Conservation (phyloP, 2,797 vertebrate genomes). For the Sebastes glaucus region DNA sequence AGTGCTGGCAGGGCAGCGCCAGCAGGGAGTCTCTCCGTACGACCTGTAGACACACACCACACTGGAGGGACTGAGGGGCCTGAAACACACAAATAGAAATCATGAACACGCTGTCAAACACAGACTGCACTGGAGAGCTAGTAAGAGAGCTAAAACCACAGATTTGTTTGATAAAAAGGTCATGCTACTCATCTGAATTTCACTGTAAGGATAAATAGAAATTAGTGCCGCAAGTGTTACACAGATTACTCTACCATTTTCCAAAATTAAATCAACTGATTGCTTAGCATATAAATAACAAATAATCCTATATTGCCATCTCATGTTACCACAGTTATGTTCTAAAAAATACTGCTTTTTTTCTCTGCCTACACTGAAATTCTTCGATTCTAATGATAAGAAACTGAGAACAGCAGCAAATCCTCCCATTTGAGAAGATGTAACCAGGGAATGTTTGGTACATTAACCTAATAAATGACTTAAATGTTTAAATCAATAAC, state of each 20-base stretch:
- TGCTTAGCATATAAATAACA: not conserved
- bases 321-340: not conserved
- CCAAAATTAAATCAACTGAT: not conserved
- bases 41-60: slow-evolving; percentile 97
- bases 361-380: not conserved
- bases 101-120: not conserved
- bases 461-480: not conserved
- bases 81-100: slow-evolving; percentile 61
- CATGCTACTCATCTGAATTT: not conserved
- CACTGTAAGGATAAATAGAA: not conserved
- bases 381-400: not conserved
- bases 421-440: not conserved
- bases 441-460: not conserved
- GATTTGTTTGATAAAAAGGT: not conserved
- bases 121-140: not conserved
- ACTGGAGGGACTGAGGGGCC: slow-evolving; percentile 91
- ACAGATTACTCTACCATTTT: not conserved
- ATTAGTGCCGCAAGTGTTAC: not conserved
- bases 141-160: not conserved
- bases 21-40: slow-evolving; percentile 94
- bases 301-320: not conserved
- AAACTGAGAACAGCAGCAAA: not conserved
- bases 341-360: not conserved
- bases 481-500: not conserved
- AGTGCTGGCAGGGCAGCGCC: slow-evolving; percentile 96